Evolutionary conservation across 2,888 invertebrate genomes (phyloP).

Genomic region (Cheilosia impressa): DNA sequence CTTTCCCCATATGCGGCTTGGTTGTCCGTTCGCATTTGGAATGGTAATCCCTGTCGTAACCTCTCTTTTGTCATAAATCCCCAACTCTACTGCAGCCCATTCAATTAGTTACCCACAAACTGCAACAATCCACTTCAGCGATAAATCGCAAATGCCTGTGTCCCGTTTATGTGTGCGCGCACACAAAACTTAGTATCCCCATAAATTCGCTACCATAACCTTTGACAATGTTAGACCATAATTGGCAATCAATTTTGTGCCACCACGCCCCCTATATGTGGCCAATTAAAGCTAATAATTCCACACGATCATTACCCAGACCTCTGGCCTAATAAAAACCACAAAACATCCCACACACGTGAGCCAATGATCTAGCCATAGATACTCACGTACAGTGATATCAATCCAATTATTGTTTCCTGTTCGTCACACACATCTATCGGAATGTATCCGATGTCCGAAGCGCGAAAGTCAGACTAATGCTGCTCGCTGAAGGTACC

Average conservation of each 20-base stretch:
- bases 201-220: conserved; percentile 54
- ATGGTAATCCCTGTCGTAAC: no score
- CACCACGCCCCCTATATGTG: conserved; percentile 35
- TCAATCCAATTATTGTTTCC: conserved; percentile 72
- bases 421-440: conserved; percentile 60
- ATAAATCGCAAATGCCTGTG: conserved; percentile 46
- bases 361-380: conserved; percentile 60
- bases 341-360: conserved; percentile 51
- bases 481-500: conserved; percentile 9
- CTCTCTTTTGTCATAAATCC: background rate
- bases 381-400: conserved; percentile 51
- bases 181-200: conserved; percentile 1
- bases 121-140: conserved; percentile 37
- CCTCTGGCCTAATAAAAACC: conserved; percentile 44
- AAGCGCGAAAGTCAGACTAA: conserved; percentile 55
- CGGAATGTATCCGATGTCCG: conserved; percentile 31
- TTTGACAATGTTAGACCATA: conserved; percentile 66
- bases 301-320: conserved; percentile 65
- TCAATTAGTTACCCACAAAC: background rate
- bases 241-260: conserved; percentile 48
- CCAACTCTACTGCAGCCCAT: background rate
- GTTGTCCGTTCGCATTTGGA: no score
- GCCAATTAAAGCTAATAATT: conserved; percentile 64
- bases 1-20: no score
- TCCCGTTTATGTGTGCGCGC: background rate